Percentiles rank a stretch among this genome's conserved stretches.
Conservation (phyloP, 1,140 invertebrate genomes). For the Drosophila lacertosa region DNA sequence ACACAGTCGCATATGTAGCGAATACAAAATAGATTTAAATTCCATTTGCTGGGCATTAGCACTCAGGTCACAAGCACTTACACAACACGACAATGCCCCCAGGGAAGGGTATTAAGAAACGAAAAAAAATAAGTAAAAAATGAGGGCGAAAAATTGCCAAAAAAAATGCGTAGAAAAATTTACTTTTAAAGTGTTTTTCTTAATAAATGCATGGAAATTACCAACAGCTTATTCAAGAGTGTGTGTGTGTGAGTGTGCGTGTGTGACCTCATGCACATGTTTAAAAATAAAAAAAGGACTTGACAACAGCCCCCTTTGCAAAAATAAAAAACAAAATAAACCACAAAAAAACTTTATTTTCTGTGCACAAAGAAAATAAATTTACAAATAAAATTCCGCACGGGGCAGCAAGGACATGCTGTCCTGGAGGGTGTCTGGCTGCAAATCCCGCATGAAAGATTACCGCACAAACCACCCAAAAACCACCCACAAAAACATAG, state of each 20-base stretch:
- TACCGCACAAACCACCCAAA: slow-evolving; percentile 36
- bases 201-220: slow-evolving; percentile 61
- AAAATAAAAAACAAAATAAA: slow-evolving; percentile 25
- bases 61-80: slow-evolving; percentile 57
- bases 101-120: slow-evolving; percentile 26
- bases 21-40: slow-evolving; percentile 75
- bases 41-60: slow-evolving; percentile 66
- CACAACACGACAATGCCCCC: slow-evolving; percentile 41
- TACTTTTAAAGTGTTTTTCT: slow-evolving; percentile 65
- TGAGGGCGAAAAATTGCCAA: not conserved
- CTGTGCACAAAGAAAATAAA: slow-evolving; percentile 58
- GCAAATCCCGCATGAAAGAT: slow-evolving; percentile 76
- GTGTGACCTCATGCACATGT: slow-evolving; percentile 55
- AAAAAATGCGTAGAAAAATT: slow-evolving; percentile 54
- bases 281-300: slow-evolving; percentile 54
- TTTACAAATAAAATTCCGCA: slow-evolving; percentile 69
- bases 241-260: slow-evolving; percentile 5
- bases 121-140: slow-evolving; percentile 4
- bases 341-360: slow-evolving; percentile 51
- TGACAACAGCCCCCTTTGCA: slow-evolving; percentile 19
- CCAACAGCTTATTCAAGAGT: slow-evolving; percentile 2
- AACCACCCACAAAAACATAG: slow-evolving; percentile 33
- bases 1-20: slow-evolving; percentile 55
- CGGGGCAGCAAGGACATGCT: slow-evolving; percentile 10
- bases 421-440: slow-evolving; percentile 67